Conservation (phyloP, 37 sponge, comb jelly and placozoan species). For the Diacarnus erythraeanus region DNA sequence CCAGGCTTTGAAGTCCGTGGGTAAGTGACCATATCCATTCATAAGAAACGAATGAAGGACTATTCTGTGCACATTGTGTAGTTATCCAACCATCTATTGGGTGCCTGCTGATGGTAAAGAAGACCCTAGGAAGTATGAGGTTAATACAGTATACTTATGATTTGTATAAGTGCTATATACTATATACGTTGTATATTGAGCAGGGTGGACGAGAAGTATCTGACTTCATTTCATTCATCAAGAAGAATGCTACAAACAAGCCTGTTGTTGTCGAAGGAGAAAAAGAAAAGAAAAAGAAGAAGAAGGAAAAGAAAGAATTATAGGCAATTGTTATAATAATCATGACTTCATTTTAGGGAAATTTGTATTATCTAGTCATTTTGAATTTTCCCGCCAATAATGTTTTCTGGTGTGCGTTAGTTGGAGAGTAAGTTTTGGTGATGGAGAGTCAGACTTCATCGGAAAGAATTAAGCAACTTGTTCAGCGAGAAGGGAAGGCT, state of each 20-base stretch:
- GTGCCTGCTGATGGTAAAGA: conserved; percentile 77
- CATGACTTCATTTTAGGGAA: not conserved
- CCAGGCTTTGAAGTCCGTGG: conserved; percentile 74
- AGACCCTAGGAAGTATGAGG: conserved; percentile 71
- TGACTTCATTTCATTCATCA: conserved; percentile 81
- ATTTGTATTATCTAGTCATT: not conserved
- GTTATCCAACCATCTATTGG: conserved; percentile 88
- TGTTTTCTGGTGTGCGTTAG: not conserved
- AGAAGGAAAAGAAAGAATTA: conserved; percentile 33
- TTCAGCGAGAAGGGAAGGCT: conserved; percentile 43
- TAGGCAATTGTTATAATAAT: not conserved
- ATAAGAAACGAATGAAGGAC: not conserved
- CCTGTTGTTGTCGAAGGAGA: conserved; percentile 50
- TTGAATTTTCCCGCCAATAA: not conserved
- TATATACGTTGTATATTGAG: not conserved
- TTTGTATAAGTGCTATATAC: not conserved
- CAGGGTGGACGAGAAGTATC: conserved; percentile 91
- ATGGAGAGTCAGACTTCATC: conserved; percentile 12
- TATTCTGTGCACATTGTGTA: conserved; percentile 12
- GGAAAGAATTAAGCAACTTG: conserved; percentile 30
- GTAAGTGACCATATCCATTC: conserved; percentile 42
- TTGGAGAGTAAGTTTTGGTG: not conserved
- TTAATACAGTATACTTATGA: conserved; percentile 16
- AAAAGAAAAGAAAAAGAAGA: conserved; percentile 56
- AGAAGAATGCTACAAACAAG: conserved; percentile 75